Conservation (phyloP, 2,797 vertebrate species). For the Crenichthys baileyi region DNA sequence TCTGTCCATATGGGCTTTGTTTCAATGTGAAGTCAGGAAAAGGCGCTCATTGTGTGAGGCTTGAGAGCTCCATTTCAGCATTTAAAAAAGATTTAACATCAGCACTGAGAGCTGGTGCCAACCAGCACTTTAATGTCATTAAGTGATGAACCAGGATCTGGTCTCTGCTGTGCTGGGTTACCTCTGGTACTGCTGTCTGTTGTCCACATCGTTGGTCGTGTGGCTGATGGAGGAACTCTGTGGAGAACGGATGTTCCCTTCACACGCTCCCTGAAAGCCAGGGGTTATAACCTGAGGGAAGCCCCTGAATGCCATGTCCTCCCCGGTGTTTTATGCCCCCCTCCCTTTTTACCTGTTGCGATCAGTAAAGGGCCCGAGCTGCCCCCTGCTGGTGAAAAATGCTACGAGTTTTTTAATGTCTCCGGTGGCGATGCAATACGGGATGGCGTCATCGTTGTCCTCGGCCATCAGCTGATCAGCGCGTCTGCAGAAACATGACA, state of each 20-base stretch:
- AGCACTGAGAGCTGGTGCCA: too few relatives aligned
- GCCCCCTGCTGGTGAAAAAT: slow-evolving; percentile 94
- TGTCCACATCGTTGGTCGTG: slow-evolving; percentile 76
- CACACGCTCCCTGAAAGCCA: slow-evolving; percentile 88
- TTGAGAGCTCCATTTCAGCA: too few relatives aligned
- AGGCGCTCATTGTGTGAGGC: too few relatives aligned
- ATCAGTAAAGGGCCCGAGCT: slow-evolving; percentile 93
- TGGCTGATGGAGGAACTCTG: slow-evolving; percentile 72
- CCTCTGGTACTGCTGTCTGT: slow-evolving; percentile 87
- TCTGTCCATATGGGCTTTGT: too few relatives aligned
- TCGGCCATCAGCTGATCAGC: slow-evolving; percentile 94
- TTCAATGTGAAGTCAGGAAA: too few relatives aligned
- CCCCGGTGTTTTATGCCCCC: neutral
- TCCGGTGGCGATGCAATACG: slow-evolving; percentile 91
- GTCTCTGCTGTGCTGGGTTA: slow-evolving; percentile 44
- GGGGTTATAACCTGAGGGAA: neutral
- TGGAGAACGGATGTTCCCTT: slow-evolving; percentile 89
- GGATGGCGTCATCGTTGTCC: slow-evolving; percentile 92
- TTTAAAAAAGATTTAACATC: too few relatives aligned
- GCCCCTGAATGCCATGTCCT: neutral
- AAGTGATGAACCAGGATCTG: neutral
- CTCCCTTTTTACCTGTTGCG: slow-evolving; percentile 84
- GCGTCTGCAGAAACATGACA: slow-evolving; percentile 75
- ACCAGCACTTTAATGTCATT: too few relatives aligned
- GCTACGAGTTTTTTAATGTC: slow-evolving; percentile 90